These are phyloP conservation scores for Euura saliciscinereae DNA, from an alignment of 1,140 invertebrate genomes.

Conservation along the genomic window DNA sequence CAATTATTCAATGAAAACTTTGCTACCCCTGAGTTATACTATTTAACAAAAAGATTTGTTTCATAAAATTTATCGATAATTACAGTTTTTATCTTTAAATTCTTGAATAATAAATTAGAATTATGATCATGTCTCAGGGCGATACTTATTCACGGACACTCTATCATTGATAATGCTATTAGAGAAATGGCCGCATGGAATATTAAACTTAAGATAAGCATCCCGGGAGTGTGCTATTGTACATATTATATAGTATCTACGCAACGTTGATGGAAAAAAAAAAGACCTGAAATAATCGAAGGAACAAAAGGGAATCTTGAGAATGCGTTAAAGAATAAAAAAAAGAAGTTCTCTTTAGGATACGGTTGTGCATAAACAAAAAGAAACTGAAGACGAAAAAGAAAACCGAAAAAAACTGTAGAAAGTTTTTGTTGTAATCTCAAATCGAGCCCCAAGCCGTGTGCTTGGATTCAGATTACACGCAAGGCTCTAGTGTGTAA, in stretches of 20 bases:
- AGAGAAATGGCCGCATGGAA: neutral
- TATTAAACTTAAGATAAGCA: conserved; percentile 6
- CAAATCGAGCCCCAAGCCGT: neutral
- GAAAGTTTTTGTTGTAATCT: neutral
- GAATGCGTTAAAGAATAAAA: neutral
- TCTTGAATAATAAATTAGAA: no score
- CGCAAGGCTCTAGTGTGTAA: neutral
- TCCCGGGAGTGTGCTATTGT: conserved; percentile 4
- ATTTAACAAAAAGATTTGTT: neutral
- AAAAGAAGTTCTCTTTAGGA: neutral
- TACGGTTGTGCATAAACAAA: neutral
- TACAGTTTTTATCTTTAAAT: no score
- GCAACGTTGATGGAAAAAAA: neutral
- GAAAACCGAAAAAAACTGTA: neutral
- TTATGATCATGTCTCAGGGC: neutral
- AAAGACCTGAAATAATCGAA: neutral
- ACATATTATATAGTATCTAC: conserved; percentile 6
- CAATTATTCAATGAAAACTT: no score
- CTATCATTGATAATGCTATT: neutral
- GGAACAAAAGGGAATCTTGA: no score
- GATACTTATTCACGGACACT: neutral
- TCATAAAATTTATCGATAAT: neutral
- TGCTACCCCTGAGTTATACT: no score
- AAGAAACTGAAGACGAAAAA: neutral
- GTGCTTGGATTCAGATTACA: conserved; percentile 5